Base-by-base conservation (phyloP, 1,140 invertebrate species). In the Dryas iulia region DNA sequence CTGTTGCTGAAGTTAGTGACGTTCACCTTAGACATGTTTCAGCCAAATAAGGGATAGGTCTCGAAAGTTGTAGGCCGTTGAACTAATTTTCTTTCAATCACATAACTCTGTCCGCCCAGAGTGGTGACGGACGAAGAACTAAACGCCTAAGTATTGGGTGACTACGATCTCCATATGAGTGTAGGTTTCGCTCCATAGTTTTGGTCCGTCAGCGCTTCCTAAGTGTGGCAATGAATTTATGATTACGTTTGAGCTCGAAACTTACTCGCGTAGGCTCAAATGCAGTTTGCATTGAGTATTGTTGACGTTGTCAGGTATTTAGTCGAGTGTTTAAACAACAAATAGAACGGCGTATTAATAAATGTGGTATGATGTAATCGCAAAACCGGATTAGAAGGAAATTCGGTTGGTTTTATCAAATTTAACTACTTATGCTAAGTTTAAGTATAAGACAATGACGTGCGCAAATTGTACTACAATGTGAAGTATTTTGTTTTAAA, bases 151-250 rank as follows among this genome's bases (percentile, higher is more conserved):
- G 76, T 78, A 78, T 78, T 79, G 77, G 81, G 81, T 77, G 77
- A 78, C 66, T 75, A 54, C 59, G 79, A 78, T 80, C 73, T 66
- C 77, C 80, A 75, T 76, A 71, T 86, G 76, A 81, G 82, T 86
- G 84, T 87, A 82, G 87, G 87, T 82, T 88, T 89, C 86, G 87
- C 83, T 90, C 89, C 89, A 82, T 89, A 90, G 59, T 89, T 91
- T 89, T 91, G 83, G 87, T 71, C 72, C 62, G 83, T 76, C 70
- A 74, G 71, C 72, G 84, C 85, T 89, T 90, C 87, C 86, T 84
- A 80, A 76, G 89, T 81, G 86, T 87, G 84, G 77, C 77, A 84
- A 82, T 90, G 89, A 91, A 89, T 90, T 82, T 82, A 84, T 91
- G 81, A 91, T 84, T 79, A 80, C 71, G 62, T 74, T 77, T 76